phyloP scores from a whole-genome alignment of 2,797 vertebrate genomes.

The Scyliorhinus canicula region DNA sequence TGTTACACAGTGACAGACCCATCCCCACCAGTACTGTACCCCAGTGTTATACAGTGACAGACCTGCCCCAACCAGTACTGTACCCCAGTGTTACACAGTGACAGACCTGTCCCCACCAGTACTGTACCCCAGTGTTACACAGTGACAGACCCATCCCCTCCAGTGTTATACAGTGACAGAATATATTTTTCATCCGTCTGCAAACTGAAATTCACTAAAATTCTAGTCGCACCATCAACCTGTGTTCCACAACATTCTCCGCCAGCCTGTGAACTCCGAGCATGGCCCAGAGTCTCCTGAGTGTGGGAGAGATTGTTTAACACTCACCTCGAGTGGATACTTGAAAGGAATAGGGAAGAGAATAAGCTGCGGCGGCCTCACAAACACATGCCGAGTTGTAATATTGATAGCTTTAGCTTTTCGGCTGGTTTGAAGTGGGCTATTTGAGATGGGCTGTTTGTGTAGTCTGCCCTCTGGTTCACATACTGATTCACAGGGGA shows the following conservation, averaged over 20 bases:
- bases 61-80: background rate
- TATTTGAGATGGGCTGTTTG: background rate
- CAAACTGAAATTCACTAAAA: background rate
- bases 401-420: background rate
- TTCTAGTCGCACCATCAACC: background rate
- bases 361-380: background rate
- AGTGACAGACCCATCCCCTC: background rate
- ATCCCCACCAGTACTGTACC: background rate
- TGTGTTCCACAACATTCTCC: background rate
- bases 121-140: background rate
- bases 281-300: background rate
- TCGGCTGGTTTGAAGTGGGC: background rate
- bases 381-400: background rate
- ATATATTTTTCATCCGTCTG: background rate
- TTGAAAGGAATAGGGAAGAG: background rate
- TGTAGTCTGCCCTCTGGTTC: background rate
- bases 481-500: background rate
- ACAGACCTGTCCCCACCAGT: background rate
- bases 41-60: conserved; percentile 7
- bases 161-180: background rate
- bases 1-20: background rate
- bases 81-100: background rate
- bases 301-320: background rate
- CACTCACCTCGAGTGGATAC: background rate
- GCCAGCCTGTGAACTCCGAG: background rate